phyloP scores from a whole-genome alignment of 2,888 invertebrate species.

The Platycnemis pennipes region DNA sequence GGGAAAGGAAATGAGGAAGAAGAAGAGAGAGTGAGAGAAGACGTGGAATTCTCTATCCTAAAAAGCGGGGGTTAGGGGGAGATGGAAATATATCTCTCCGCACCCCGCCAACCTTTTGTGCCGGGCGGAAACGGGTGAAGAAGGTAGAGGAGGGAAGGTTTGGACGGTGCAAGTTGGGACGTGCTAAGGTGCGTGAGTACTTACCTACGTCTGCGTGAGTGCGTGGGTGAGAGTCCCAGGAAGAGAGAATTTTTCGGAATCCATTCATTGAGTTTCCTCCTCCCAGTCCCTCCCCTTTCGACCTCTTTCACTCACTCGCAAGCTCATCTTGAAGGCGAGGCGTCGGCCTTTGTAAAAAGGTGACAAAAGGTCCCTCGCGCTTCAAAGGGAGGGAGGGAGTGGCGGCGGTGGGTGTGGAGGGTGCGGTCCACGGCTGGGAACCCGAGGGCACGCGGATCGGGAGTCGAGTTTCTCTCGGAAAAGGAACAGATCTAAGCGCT shows the following conservation, averaged over 20 bases:
- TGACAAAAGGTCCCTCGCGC: conserved; percentile 45
- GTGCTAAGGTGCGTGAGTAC: conserved; percentile 42
- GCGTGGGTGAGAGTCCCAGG: not conserved
- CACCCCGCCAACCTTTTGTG: conserved; percentile 1
- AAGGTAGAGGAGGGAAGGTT: not conserved
- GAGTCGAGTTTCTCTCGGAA: not conserved
- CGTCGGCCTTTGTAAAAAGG: conserved; percentile 64
- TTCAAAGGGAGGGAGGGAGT: conserved; percentile 5
- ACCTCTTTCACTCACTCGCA: conserved; percentile 14
- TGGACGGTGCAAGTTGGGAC: conserved; percentile 42
- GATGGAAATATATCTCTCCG: not conserved
- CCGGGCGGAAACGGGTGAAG: conserved; percentile 34
- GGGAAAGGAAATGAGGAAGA: not conserved
- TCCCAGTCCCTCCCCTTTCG: not conserved
- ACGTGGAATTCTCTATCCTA: not conserved
- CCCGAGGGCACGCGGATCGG: not conserved
- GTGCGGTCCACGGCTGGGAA: not conserved
- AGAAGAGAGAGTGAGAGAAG: not conserved
- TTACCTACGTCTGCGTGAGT: no score
- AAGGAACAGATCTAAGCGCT: not conserved
- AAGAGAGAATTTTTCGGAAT: not conserved
- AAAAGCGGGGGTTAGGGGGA: not conserved
- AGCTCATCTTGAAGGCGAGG: conserved; percentile 55
- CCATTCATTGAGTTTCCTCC: conserved; percentile 56
- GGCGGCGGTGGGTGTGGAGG: not conserved